Conservation (phyloP, 2,888 invertebrate species). For the Dione juno region DNA sequence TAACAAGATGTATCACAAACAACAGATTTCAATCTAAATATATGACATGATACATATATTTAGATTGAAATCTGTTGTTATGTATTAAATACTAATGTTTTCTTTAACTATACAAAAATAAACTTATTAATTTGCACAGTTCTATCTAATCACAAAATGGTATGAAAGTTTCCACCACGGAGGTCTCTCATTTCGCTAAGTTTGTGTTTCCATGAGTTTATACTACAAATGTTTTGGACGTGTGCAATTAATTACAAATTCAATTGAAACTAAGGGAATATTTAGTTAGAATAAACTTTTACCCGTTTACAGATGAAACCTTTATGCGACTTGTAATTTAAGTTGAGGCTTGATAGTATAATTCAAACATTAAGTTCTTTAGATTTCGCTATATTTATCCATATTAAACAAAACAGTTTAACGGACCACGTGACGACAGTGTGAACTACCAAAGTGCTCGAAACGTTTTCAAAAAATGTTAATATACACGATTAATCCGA, state of each 20-base stretch:
- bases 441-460: no score
- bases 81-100: no score
- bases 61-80: no score
- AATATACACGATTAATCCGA: no score
- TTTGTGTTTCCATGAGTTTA: conserved; percentile 16
- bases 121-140: conserved; percentile 31
- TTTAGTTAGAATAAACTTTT: not conserved
- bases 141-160: conserved; percentile 33
- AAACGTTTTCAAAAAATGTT: no score
- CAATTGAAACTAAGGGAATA: conserved; percentile 11
- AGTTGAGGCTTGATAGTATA: not conserved
- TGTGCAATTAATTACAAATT: conserved; percentile 32
- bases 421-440: no score
- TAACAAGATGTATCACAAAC: no score
- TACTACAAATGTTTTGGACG: conserved; percentile 31
- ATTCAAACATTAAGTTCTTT: no score
- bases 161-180: not conserved
- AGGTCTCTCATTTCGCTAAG: conserved; percentile 13
- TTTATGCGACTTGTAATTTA: not conserved
- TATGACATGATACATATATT: no score
- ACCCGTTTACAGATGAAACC: not conserved
- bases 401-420: no score
- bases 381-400: no score
- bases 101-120: not conserved
- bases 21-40: no score